Evolutionary conservation across 1,140 invertebrate genomes (phyloP).

Genomic region (Drosophila cardini): DNA sequence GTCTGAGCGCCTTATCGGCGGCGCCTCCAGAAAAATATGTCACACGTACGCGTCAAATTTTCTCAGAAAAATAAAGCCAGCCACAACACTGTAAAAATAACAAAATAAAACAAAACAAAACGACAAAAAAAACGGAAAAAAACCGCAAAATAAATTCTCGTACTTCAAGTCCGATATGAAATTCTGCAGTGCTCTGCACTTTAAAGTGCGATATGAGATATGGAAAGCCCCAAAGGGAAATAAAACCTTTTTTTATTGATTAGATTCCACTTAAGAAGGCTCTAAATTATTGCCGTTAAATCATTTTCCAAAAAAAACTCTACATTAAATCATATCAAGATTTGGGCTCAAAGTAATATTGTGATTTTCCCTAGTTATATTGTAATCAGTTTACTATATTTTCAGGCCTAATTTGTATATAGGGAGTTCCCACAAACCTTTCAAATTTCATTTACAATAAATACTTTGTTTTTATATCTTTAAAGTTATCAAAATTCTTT

Average conservation of each 20-base stretch:
- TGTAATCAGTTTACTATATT: no score
- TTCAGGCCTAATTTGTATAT: no score
- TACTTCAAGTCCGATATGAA: slow-evolving; percentile 44
- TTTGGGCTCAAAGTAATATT: no score
- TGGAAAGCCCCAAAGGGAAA: not conserved
- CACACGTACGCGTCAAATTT: slow-evolving; percentile 77
- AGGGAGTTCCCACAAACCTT: no score
- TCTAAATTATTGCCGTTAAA: not conserved
- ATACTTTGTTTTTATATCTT: no score
- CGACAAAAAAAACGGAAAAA: slow-evolving; percentile 30
- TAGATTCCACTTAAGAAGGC: slow-evolving; percentile 6
- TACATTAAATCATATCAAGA: no score
- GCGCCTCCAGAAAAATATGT: slow-evolving; percentile 79
- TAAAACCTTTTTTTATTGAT: slow-evolving; percentile 6
- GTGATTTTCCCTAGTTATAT: no score
- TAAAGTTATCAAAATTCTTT: not conserved
- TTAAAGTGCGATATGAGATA: slow-evolving; percentile 16
- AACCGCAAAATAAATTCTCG: slow-evolving; percentile 67
- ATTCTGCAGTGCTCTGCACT: slow-evolving; percentile 35
- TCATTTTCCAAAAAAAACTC: no score
- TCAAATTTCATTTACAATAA: no score
- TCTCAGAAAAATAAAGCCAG: slow-evolving; percentile 64
- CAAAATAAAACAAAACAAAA: slow-evolving; percentile 13
- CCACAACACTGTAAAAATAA: slow-evolving; percentile 15
- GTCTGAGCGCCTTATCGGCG: slow-evolving; percentile 71